Percentiles rank a stretch among this genome's conserved stretches.
phyloP scores from a whole-genome alignment of 1,140 invertebrate species.

The Aphaenogaster ashmeadi region DNA sequence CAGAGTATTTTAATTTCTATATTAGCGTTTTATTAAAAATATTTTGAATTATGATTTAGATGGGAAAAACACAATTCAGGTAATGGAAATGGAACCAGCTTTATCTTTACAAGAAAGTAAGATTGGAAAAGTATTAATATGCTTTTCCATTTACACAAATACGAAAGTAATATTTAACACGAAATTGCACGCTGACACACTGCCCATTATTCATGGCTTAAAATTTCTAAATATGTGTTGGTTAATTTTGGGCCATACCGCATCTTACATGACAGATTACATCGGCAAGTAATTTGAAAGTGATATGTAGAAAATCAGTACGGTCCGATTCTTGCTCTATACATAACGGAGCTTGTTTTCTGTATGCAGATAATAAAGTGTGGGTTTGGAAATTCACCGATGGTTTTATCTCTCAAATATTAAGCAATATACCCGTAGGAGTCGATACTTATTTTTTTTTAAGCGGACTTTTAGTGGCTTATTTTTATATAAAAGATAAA shows the following conservation, averaged over 20 bases:
- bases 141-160: slow-evolving; percentile 86
- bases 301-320: not conserved
- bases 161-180: slow-evolving; percentile 81
- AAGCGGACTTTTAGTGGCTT: slow-evolving; percentile 86
- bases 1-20: not conserved
- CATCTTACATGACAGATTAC: slow-evolving; percentile 83
- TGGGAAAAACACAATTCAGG: slow-evolving; percentile 51
- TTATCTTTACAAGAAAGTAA: slow-evolving; percentile 18
- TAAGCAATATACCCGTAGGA: slow-evolving; percentile 82
- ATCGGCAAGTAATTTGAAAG: slow-evolving; percentile 75
- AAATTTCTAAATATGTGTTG: slow-evolving; percentile 87
- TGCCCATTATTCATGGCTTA: slow-evolving; percentile 83
- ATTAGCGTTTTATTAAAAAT: not conserved
- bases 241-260: slow-evolving; percentile 85
- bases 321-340: not conserved
- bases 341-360: not conserved
- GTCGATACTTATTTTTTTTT: slow-evolving; percentile 87
- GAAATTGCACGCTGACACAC: slow-evolving; percentile 73
- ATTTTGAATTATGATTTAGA: slow-evolving; percentile 18
- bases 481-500: slow-evolving; percentile 82
- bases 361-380: slow-evolving; percentile 80
- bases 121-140: slow-evolving; percentile 80
- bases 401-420: slow-evolving; percentile 79
- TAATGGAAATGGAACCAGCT: slow-evolving; percentile 48
- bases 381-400: slow-evolving; percentile 77